Base-by-base conservation (phyloP, 2,888 invertebrate genomes). In the Bimastos eiseni region DNA sequence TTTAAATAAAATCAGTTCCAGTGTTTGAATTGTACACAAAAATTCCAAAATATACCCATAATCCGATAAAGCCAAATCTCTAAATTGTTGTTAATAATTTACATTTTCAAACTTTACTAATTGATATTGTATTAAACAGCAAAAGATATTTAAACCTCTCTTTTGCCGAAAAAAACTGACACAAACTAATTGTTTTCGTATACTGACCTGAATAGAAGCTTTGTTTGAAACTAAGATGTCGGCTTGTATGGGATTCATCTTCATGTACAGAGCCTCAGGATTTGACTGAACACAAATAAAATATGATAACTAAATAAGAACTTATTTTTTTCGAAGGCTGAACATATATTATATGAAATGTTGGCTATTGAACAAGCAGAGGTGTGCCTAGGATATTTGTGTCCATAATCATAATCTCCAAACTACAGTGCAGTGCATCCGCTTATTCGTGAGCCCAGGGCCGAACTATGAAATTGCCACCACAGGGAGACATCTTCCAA, bases 161-260 rank as follows among this genome's bases (percentile, higher is more conserved):
- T 70, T 13, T 70, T n/a, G 70, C n/a, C 30, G 11, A n/a, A 0
- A n/a, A 30, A 70, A 70, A n/a, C n/a, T n/a, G 11, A n/a, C n/a
- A 70, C 70, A n/a, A 70, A 70, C 30, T 49, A 24, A 49, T 49
- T 49, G 70, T 70, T 8, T 70, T n/a, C 30, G 13, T 8, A 70
- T 49, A 30, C 70, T 11, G 70, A 91, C 89, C 49, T 89, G 92
- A 13, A 92, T 92, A 93, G 94, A 94, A 90, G 95, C 94, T 93
- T 95, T 95, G 91, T 95, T 95, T n/a, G 95, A 95, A 70, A 94
- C 93, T 30, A 95, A 93, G 19, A 95, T 94, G 93, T 95, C 95
- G 38, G 95, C 94, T 91, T 95, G 95, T 4, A 95, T 93, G 91
- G 94, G 93, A 89, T 93, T 94, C 94, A 95, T 94, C 91, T 94